These are phyloP conservation scores for Pangasius macronema DNA, from an alignment of 2,797 vertebrate species.

Conservation along the genomic window DNA sequence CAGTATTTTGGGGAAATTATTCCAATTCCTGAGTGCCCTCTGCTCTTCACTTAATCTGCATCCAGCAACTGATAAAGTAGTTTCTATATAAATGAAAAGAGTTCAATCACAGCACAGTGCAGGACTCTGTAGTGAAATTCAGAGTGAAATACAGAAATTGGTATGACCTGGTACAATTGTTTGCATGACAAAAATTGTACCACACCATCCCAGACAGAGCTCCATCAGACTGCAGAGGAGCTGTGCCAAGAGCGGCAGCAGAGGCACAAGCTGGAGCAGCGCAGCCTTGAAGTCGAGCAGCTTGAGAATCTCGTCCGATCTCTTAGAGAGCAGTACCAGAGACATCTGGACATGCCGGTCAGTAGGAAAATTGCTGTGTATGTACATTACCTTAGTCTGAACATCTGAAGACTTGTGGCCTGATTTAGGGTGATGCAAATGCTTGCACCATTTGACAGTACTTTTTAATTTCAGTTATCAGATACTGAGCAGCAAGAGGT, in stretches of 20 bases:
- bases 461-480: slow-evolving; percentile 63
- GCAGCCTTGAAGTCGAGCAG: slow-evolving; percentile 63
- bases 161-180: background rate
- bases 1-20: background rate
- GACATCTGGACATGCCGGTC: slow-evolving; percentile 69
- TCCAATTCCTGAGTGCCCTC: background rate
- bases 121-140: background rate
- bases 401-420: background rate
- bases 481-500: slow-evolving; percentile 70
- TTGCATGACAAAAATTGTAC: background rate
- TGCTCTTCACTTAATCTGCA: background rate
- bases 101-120: background rate
- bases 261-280: slow-evolving; percentile 63
- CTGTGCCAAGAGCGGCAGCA: slow-evolving; percentile 55
- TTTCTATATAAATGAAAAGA: background rate
- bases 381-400: background rate
- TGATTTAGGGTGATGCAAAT: background rate
- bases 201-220: slow-evolving; percentile 58
- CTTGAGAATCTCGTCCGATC: slow-evolving; percentile 56
- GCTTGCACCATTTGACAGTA: background rate
- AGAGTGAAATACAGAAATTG: background rate
- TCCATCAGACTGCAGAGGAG: slow-evolving; percentile 63
- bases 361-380: background rate
- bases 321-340: slow-evolving; percentile 65
- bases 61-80: background rate